Evolutionary conservation across 2,797 vertebrate species (phyloP), one percentile per base, ranked within the genome.

Genomic region (Furcifer pardalis): DNA sequence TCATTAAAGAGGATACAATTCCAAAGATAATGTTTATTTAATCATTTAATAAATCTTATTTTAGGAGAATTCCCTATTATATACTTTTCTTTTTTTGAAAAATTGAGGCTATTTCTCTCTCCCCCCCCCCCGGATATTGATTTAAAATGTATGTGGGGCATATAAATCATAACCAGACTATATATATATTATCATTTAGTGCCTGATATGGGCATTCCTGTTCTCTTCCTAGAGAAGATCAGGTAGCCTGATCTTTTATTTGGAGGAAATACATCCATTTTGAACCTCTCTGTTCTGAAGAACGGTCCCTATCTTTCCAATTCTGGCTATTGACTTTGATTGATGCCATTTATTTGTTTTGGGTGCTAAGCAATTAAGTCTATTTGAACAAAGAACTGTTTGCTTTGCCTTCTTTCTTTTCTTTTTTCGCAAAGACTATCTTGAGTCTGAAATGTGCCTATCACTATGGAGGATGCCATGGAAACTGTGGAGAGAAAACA

Each of bases 351-450:
- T 87, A 79, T 88, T 85, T 92, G 0, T 88, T 87, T 86, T 87
- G 60, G 82, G 59, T 84, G 83, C 56, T 90, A 88, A 89, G 87
- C 93, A 89, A 92, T 90, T 92, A 92, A 90, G 56, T 27, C 52
- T 87, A 44, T 81, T 65, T 59, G 85, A 80, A 88, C 89, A 88
- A 74, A 89, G 84, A 91, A 88, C 86, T 78, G 77, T 86, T 92
- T 87, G 37, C 60, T 91, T 89, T 89, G 46, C 73, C 74, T 77
- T 80, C 35, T 75, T 13, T 0, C 62, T 91, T 88, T 87, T 46
- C 66, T 74, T 75, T 81, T 56, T 71, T 9, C 0, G 81, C n/a
- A 59, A 0, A 75, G 79, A 8, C 84, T 88, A 52, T 81, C 90
- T 69, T 82, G 81, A 87, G 73, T 62, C 84, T 89, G 84, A 87